Evolutionary conservation across 2,113 vertebrate species (phyloP).

Genomic region (Ciconia maguari): DNA sequence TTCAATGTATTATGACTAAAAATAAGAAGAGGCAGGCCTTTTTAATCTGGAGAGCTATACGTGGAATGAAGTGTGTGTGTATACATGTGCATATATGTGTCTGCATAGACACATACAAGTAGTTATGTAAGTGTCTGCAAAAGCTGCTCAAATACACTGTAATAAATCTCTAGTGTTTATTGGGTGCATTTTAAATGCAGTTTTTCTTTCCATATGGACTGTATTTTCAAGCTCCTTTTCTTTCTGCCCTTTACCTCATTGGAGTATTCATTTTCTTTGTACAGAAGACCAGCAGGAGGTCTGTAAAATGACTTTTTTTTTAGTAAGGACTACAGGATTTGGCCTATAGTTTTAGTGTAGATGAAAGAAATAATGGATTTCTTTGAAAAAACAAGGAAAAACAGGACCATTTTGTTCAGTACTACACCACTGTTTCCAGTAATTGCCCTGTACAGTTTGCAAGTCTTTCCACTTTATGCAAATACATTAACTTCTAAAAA

Average conservation of each 20-base stretch:
- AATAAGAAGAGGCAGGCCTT: neutral
- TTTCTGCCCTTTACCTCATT: neutral
- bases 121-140: neutral
- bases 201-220: neutral
- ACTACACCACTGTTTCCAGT: neutral
- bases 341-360: slow-evolving; percentile 26
- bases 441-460: slow-evolving; percentile 5
- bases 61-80: neutral
- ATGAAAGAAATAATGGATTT: slow-evolving; percentile 25
- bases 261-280: neutral
- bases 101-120: neutral
- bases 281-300: neutral
- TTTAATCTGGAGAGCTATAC: neutral
- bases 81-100: neutral
- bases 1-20: neutral
- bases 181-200: neutral
- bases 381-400: neutral
- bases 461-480: slow-evolving; percentile 35
- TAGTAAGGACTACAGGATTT: neutral
- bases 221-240: neutral
- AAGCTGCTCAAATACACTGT: neutral
- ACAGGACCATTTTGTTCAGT: neutral
- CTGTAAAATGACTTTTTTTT: neutral
- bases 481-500: slow-evolving; percentile 25
- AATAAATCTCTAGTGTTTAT: neutral